These are phyloP conservation scores for Parotocinclus haroldoi DNA, from an alignment of 2,797 vertebrate genomes.

Conservation along the genomic window DNA sequence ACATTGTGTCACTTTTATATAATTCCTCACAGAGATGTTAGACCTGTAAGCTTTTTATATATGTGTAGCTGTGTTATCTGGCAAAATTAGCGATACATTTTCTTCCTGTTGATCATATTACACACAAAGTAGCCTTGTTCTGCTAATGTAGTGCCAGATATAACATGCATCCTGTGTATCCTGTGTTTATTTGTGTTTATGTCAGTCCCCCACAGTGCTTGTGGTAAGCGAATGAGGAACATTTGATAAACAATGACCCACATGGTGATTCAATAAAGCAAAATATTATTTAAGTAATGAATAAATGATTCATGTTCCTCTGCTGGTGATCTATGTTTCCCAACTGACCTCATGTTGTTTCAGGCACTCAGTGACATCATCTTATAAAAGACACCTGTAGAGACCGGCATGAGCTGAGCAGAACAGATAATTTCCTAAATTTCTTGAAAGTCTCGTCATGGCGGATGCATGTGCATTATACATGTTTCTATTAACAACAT, in stretches of 20 bases:
- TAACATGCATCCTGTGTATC: not conserved
- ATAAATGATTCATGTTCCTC: constrained; percentile 52
- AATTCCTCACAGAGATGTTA: not conserved
- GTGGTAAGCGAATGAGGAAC: constrained; percentile 21
- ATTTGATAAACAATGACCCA: constrained; percentile 38
- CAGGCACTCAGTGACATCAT: constrained; percentile 45
- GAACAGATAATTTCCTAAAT: constrained; percentile 44
- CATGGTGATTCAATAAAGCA: constrained; percentile 39
- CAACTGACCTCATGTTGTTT: constrained; percentile 59
- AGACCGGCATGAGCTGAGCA: constrained; percentile 42
- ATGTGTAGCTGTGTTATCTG: constrained; percentile 10
- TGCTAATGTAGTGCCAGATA: not conserved
- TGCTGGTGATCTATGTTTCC: constrained; percentile 42
- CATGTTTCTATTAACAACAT: not conserved
- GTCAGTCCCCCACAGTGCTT: constrained; percentile 46
- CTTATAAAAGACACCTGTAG: constrained; percentile 39
- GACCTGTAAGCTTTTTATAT: constrained; percentile 31
- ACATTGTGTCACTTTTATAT: not conserved
- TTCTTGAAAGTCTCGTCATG: constrained; percentile 26
- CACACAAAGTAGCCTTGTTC: not conserved
- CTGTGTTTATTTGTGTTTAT: constrained; percentile 8
- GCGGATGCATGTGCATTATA: constrained; percentile 1
- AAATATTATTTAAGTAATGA: constrained; percentile 55
- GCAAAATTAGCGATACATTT: not conserved
- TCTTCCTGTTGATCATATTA: not conserved